These are phyloP conservation scores for Heliothis subflexa DNA, from an alignment of 1,140 invertebrate genomes.

Conservation along the genomic window DNA sequence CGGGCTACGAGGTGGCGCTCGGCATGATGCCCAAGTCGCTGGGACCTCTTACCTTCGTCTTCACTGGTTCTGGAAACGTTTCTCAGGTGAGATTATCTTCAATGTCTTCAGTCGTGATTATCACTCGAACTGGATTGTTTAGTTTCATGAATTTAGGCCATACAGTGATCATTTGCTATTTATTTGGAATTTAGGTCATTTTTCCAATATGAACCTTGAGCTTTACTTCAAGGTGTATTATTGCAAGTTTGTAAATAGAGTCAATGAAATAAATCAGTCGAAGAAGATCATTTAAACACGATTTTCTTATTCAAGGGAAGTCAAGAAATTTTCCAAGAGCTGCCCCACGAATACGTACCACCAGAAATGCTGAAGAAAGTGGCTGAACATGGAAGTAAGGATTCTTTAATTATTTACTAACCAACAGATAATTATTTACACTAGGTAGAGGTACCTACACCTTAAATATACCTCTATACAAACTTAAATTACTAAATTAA, in stretches of 20 bases:
- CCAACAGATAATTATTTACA: too few species aligned
- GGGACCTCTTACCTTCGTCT: conserved; percentile 98
- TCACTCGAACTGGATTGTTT: too few species aligned
- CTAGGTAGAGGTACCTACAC: too few species aligned
- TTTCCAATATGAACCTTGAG: too few species aligned
- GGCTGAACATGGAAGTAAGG: conserved; percentile 97
- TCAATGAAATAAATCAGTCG: too few species aligned
- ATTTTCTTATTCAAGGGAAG: conserved; percentile 90
- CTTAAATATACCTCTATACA: too few species aligned
- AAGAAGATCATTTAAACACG: too few species aligned
- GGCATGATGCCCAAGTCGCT: conserved; percentile 99
- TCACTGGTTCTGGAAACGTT: conserved; percentile 97
- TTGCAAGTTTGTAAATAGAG: too few species aligned
- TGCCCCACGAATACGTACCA: conserved; percentile 99
- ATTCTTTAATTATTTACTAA: neutral
- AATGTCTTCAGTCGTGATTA: neutral
- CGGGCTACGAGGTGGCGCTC: conserved; percentile 98
- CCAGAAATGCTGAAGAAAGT: conserved; percentile 98
- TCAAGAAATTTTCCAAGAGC: conserved; percentile 99
- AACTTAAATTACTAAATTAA: neutral
- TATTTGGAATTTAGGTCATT: too few species aligned
- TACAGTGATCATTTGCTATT: too few species aligned
- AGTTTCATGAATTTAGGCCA: too few species aligned
- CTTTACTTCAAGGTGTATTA: too few species aligned
- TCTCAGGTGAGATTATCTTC: conserved; percentile 88